Evolutionary conservation across 2,888 invertebrate genomes (phyloP).

Genomic region (Xestoiulus laeticollis): DNA sequence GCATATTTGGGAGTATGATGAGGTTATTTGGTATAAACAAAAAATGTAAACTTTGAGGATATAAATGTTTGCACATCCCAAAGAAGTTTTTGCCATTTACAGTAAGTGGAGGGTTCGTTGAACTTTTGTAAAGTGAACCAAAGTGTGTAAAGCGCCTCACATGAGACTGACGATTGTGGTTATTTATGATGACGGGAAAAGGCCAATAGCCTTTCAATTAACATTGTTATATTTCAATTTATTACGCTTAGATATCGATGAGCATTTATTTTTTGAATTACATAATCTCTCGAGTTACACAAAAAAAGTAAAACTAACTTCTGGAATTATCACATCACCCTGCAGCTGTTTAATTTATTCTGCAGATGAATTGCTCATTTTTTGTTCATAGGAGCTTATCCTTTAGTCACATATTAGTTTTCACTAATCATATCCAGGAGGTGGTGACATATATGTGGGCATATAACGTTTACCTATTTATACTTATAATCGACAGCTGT

Average conservation of each 20-base stretch:
- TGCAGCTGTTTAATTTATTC: no score
- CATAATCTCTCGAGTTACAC: no score
- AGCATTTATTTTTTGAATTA: neutral
- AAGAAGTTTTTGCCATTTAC: neutral
- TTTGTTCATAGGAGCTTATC: neutral
- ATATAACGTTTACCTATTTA: neutral
- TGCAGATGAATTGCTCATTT: neutral
- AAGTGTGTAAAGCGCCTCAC: neutral
- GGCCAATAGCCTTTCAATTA: neutral
- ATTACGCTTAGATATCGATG: neutral
- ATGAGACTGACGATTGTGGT: neutral
- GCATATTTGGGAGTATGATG: no score
- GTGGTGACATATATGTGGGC: neutral
- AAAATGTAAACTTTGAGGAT: no score
- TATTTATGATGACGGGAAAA: neutral
- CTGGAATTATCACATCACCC: no score
- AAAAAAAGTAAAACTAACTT: no score
- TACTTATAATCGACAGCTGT: neutral
- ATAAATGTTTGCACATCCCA: no score
- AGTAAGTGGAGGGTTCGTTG: neutral
- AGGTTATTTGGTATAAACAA: no score
- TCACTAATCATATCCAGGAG: neutral
- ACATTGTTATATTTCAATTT: neutral
- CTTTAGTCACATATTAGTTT: neutral
- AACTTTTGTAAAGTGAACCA: neutral